Percentiles rank a stretch among this genome's conserved stretches.
phyloP scores from a whole-genome alignment of 2,113 vertebrate species.

The Isurus oxyrinchus region DNA sequence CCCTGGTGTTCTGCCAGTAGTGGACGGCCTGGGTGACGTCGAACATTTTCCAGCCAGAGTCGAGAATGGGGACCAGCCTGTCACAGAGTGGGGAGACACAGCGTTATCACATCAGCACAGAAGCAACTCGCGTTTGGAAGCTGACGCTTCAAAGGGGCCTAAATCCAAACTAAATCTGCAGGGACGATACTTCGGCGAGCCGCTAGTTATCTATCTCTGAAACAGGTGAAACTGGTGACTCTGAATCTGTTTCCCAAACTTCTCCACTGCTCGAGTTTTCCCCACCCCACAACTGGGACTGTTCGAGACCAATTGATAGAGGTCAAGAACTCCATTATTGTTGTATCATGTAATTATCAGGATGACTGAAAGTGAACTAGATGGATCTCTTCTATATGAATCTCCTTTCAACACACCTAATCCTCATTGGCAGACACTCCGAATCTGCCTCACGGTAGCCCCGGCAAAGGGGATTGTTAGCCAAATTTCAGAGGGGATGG shows the following conservation, averaged over 20 bases:
- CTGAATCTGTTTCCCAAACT: too few relatives aligned
- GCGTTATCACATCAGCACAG: not conserved
- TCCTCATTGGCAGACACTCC: not conserved
- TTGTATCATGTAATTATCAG: too few relatives aligned
- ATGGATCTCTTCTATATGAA: not conserved
- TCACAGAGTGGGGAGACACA: not conserved
- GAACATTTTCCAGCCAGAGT: conserved; percentile 87
- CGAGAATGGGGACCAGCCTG: conserved; percentile 79
- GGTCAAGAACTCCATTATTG: too few relatives aligned
- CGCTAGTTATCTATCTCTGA: not conserved
- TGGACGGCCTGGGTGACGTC: conserved; percentile 91
- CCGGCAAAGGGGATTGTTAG: too few relatives aligned
- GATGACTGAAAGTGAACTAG: too few relatives aligned
- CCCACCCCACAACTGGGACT: too few relatives aligned
- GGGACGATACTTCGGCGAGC: not conserved
- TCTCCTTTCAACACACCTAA: not conserved
- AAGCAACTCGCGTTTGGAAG: not conserved
- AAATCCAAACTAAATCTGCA: not conserved
- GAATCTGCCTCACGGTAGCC: not conserved
- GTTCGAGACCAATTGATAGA: too few relatives aligned
- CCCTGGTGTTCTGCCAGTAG: conserved; percentile 70
- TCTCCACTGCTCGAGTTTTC: too few relatives aligned
- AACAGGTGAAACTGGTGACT: not conserved
- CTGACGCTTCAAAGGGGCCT: not conserved
- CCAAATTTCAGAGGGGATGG: too few relatives aligned